A percentile compares a stretch with the other conserved stretches of the same genome.
Evolutionary conservation across 2,888 invertebrate species (phyloP).

Genomic region (Tachystola acroxantha): DNA sequence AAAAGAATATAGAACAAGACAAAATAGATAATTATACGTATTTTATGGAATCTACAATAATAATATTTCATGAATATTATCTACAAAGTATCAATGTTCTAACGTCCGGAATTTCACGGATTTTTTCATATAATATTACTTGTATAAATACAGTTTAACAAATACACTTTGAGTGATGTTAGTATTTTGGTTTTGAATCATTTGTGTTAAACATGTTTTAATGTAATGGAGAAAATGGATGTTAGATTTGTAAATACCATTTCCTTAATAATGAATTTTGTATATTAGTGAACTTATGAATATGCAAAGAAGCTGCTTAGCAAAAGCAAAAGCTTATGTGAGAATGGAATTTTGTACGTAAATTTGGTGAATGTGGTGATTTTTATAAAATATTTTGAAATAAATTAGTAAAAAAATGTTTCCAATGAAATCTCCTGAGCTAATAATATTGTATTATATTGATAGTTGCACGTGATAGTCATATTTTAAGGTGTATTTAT

Average conservation of each 20-base stretch:
- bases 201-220: slow-evolving; percentile 17
- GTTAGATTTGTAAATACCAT: slow-evolving; percentile 18
- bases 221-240: slow-evolving; percentile 11
- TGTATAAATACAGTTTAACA: slow-evolving; percentile 1
- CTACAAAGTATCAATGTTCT: slow-evolving; percentile 2
- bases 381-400: slow-evolving; percentile 46
- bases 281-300: slow-evolving; percentile 21
- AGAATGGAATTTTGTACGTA: slow-evolving; percentile 18
- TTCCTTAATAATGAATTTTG: slow-evolving; percentile 18
- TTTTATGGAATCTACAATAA: slow-evolving; percentile 12
- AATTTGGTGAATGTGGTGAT: slow-evolving; percentile 18
- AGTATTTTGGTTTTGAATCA: slow-evolving; percentile 1
- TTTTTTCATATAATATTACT: slow-evolving; percentile 25
- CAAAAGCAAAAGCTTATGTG: slow-evolving; percentile 54
- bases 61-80: neutral
- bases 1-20: no score
- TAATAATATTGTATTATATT: no score
- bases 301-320: slow-evolving; percentile 65
- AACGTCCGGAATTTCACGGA: slow-evolving; percentile 53
- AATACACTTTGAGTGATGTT: slow-evolving; percentile 18
- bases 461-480: no score
- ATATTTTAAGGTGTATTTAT: no score
- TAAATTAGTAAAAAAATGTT: no score
- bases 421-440: no score
- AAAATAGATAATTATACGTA: slow-evolving; percentile 14